Conservation (phyloP, 2,888 invertebrate species). For the Yponomeuta cagnagella region DNA sequence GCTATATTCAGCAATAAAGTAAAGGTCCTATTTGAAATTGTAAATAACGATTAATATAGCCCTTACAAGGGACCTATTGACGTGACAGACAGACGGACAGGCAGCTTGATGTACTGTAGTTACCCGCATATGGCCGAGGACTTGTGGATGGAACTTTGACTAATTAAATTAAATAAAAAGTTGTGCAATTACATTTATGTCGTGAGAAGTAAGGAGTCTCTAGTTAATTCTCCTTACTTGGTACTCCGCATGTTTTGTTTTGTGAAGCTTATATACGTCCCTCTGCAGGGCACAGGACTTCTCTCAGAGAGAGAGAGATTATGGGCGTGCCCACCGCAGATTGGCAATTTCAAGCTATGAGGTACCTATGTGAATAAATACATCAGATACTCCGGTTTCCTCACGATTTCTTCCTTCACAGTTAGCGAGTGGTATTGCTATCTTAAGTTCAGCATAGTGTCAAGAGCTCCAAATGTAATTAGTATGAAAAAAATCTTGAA, state of each 20-base stretch:
- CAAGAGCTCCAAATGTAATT: too few species aligned
- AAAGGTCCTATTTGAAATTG: conserved; percentile 62
- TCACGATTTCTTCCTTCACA: too few species aligned
- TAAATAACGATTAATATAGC: conserved; percentile 56
- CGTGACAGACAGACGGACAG: conserved; percentile 55
- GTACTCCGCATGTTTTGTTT: not conserved
- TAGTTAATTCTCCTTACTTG: not conserved
- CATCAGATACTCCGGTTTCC: too few species aligned
- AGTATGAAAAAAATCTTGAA: too few species aligned
- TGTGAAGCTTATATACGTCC: too few species aligned
- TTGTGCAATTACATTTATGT: conserved; percentile 10
- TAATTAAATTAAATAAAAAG: conserved; percentile 14
- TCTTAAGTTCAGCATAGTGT: too few species aligned
- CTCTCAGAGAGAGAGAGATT: too few species aligned
- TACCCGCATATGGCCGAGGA: conserved; percentile 12
- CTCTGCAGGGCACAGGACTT: too few species aligned
- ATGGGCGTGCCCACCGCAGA: too few species aligned
- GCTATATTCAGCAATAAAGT: conserved; percentile 41
- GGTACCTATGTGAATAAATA: too few species aligned
- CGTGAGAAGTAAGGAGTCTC: conserved; percentile 6
- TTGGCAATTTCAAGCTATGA: too few species aligned
- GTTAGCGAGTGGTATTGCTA: too few species aligned
- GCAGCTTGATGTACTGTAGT: conserved; percentile 25
- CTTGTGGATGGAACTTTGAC: conserved; percentile 17
- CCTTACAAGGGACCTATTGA: conserved; percentile 46